Conservation (phyloP, 1,140 invertebrate genomes). For the Calliphora vicina region DNA sequence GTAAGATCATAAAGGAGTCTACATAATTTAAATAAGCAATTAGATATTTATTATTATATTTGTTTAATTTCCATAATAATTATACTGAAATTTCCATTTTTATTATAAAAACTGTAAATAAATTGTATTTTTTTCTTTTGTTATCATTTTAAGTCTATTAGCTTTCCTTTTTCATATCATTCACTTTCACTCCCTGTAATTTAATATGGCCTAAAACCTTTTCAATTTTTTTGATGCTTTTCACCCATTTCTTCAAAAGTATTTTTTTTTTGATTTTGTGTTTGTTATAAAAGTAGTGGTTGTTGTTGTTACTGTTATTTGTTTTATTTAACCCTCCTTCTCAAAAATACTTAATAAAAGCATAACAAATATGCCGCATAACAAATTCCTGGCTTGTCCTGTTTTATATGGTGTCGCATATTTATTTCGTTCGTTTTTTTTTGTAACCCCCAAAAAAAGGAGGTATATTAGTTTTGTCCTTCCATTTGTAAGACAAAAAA, state of each 20-base stretch:
- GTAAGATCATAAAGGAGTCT: no score
- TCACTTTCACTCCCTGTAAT: neutral
- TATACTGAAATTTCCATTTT: no score
- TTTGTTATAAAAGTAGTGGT: neutral
- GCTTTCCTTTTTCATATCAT: neutral
- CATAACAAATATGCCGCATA: slow-evolving; percentile 34
- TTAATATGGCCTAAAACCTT: slow-evolving; percentile 1
- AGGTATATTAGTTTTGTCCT: no score
- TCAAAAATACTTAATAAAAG: neutral
- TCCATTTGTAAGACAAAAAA: no score
- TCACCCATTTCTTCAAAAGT: neutral
- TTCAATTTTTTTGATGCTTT: neutral
- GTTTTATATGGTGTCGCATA: slow-evolving; percentile 8
- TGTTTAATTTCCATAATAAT: no score
- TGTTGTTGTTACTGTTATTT: neutral
- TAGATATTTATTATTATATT: no score
- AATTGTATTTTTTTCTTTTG: no score
- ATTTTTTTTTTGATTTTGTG: neutral
- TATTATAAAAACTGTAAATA: no score
- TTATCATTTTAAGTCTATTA: no score
- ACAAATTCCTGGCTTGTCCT: slow-evolving; percentile 14
- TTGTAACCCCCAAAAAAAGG: no score
- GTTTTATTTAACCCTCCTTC: neutral
- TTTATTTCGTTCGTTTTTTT: neutral
- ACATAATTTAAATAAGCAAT: no score